Percentiles rank a stretch among this genome's conserved stretches.
Conservation (phyloP, 23 tunicate genomes). For the Halocynthia roretzi region DNA sequence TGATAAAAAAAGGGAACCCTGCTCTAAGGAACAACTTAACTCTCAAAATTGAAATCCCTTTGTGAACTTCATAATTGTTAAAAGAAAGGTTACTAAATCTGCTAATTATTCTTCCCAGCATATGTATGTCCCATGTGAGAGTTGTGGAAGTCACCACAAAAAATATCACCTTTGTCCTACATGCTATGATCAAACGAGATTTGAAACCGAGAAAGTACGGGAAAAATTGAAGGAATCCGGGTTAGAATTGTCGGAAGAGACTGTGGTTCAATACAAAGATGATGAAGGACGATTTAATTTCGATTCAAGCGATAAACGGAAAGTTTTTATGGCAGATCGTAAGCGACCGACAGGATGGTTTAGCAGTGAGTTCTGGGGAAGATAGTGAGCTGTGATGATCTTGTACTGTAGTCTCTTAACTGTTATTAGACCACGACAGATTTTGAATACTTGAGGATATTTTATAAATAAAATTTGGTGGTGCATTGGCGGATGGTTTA, state of each 20-base stretch:
- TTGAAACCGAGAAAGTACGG: constrained; percentile 64
- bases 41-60: too few relatives aligned
- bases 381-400: neutral
- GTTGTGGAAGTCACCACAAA: constrained; percentile 63
- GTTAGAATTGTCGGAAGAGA: constrained; percentile 39
- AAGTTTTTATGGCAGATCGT: constrained; percentile 25
- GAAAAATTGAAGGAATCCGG: constrained; percentile 33
- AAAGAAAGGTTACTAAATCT: too few relatives aligned
- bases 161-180: constrained; percentile 71
- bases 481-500: too few relatives aligned
- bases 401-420: too few relatives aligned
- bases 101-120: constrained; percentile 23
- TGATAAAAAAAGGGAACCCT: too few relatives aligned
- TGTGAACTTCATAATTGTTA: too few relatives aligned
- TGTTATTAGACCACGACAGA: too few relatives aligned
- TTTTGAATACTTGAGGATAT: too few relatives aligned
- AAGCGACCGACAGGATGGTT: constrained; percentile 89
- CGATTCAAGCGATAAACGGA: neutral
- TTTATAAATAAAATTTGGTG: too few relatives aligned
- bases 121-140: constrained; percentile 49
- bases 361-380: constrained; percentile 50
- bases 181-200: constrained; percentile 90
- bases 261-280: constrained; percentile 69
- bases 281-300: constrained; percentile 31
- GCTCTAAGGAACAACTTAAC: too few relatives aligned